Evolutionary conservation across 2,797 vertebrate genomes (phyloP).

Genomic region (Crax fasciolata): DNA sequence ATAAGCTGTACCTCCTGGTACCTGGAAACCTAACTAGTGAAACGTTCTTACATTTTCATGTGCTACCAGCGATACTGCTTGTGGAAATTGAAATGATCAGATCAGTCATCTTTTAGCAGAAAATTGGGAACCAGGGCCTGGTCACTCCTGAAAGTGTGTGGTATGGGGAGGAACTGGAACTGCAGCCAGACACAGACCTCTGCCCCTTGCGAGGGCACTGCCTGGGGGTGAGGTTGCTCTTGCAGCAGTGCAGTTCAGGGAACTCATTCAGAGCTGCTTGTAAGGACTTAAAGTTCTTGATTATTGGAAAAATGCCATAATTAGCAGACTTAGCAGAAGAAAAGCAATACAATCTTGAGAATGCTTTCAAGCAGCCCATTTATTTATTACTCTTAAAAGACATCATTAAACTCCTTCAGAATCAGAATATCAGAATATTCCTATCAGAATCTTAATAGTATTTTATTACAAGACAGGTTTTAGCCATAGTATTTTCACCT

Average conservation of each 20-base stretch:
- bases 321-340: not conserved
- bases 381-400: constrained; percentile 21
- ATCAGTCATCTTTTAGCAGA: not conserved
- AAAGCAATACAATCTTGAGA: not conserved
- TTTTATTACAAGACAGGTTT: not conserved
- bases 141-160: not conserved
- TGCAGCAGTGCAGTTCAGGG: not conserved
- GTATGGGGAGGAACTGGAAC: not conserved
- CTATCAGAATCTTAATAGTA: not conserved
- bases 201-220: not conserved
- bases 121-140: not conserved
- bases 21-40: not conserved
- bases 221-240: not conserved
- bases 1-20: fast-evolving
- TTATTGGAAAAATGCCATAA: not conserved
- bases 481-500: not conserved
- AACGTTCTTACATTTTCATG: not conserved
- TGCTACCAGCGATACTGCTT: not conserved
- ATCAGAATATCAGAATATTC: too few species aligned
- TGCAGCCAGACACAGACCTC: not conserved
- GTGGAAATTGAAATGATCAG: not conserved
- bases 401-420: not conserved
- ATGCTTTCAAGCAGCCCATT: not conserved
- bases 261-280: not conserved
- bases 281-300: not conserved